Conservation (phyloP, 2,113 vertebrate species). For the Oncorhynchus mykiss region DNA sequence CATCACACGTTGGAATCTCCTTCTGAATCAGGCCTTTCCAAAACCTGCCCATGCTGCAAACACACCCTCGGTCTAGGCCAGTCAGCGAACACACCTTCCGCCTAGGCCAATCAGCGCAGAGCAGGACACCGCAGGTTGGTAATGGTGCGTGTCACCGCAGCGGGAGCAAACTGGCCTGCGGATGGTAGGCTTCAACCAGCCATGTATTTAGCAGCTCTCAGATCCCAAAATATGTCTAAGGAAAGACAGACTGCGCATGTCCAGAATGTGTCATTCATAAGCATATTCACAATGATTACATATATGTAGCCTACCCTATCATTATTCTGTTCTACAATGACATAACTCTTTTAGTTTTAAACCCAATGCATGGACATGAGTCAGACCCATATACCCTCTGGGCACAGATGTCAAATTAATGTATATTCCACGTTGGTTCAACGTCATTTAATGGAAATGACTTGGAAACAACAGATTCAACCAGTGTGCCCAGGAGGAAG, state of each 20-base stretch:
- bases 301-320: constrained; percentile 19
- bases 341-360: background rate
- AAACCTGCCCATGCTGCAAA: constrained; percentile 60
- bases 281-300: constrained; percentile 14
- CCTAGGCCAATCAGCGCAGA: constrained; percentile 68
- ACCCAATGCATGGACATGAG: no score
- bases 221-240: constrained; percentile 33
- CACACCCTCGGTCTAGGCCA: constrained; percentile 76
- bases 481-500: no score
- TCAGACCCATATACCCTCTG: no score
- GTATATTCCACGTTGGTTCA: no score
- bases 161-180: background rate
- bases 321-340: constrained; percentile 27
- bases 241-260: constrained; percentile 13
- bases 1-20: constrained; percentile 66
- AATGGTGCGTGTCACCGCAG: constrained; percentile 57
- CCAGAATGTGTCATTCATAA: constrained; percentile 39
- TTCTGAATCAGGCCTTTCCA: constrained; percentile 70
- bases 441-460: no score
- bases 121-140: constrained; percentile 61
- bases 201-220: constrained; percentile 37
- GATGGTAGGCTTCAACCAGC: constrained; percentile 11
- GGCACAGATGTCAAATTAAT: no score
- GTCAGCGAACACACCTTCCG: constrained; percentile 76
- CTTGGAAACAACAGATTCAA: no score